Base-by-base conservation (phyloP, 2,113 vertebrate genomes). In the Sarotherodon lohbergeri region DNA sequence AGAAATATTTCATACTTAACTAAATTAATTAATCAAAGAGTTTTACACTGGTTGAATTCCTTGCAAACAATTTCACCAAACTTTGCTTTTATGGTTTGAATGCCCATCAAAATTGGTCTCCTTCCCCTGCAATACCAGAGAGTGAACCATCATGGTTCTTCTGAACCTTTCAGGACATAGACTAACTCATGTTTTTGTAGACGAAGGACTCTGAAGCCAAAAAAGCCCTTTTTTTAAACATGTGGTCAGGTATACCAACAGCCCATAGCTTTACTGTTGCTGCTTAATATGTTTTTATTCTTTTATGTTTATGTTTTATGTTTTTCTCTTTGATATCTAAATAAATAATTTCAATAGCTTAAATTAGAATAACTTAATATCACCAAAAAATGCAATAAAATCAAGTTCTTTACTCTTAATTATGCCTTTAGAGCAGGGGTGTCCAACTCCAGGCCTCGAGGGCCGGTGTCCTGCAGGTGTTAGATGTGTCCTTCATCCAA, bases 381-480 rank as follows among this genome's bases (percentile, higher is more conserved):
- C n/a, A 68, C 12, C 5, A 71, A 24, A 14, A 14, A 14, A 4
- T 2, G 0, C 6, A 6, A 24, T 43, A 1, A 68, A 41, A 22
- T 43, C 7, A 41, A 41, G n/a, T 9, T 43, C 36, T 71, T 43
- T 43, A 9, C n/a, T 71, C 36, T 16, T 14, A 41, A 8, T 68
- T 41, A 41, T 43, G 66, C 36, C 10, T 9, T 43, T 43, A 14
- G 7, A 14, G 63, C 1, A 0, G 24, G 7, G 55, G 11, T 41
- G 11, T 22, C n/a, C n/a, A 9, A 13, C 24, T 34, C 59, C 36
- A 24, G 16, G 16, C 9, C 29, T 19, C 3, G 8, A 1, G 8
- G 14, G 14, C 27, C 5, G 1, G 1, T 36, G 59, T 63, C 32
- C 32, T 36, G 59, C 32, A 19, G 59, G 17, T 9, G 36, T 63